Conservation (phyloP, 2,797 vertebrate genomes). For the Chrysolophus pictus region DNA sequence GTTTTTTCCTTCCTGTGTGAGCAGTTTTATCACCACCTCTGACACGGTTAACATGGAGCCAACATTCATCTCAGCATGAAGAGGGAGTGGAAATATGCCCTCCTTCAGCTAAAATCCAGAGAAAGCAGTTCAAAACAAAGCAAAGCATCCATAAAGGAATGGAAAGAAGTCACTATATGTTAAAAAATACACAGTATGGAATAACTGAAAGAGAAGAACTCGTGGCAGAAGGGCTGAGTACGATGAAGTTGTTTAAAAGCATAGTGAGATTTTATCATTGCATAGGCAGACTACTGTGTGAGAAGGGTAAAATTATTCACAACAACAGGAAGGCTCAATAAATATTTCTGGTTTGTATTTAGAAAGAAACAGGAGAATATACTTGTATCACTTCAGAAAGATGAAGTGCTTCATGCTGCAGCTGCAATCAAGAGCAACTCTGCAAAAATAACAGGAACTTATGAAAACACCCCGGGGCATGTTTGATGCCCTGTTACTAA, state of each 20-base stretch:
- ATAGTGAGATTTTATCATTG: not conserved
- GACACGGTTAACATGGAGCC: not conserved
- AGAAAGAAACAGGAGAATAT: not conserved
- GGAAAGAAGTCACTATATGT: not conserved
- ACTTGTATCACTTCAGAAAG: slow-evolving; percentile 41
- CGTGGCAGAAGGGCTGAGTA: not conserved
- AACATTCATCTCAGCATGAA: not conserved
- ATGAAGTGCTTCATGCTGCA: slow-evolving; percentile 43
- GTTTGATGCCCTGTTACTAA: not conserved
- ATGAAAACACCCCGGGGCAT: not conserved
- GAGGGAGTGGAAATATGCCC: not conserved
- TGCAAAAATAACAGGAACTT: slow-evolving; percentile 27
- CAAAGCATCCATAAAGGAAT: not conserved
- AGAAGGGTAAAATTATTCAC: slow-evolving; percentile 16
- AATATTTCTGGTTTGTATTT: slow-evolving; percentile 36
- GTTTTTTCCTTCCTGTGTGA: not conserved
- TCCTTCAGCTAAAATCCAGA: not conserved
- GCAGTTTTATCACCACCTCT: not conserved
- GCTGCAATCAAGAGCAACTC: slow-evolving; percentile 46
- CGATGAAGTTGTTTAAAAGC: not conserved
- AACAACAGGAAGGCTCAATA: not conserved
- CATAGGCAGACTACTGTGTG: not conserved
- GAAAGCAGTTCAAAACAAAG: not conserved
- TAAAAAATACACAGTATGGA: not conserved
- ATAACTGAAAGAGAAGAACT: not conserved